A percentile compares a stretch with the other conserved stretches of the same genome.
Evolutionary conservation across 2,797 vertebrate genomes (phyloP).

Genomic region (Sarcophilus harrisii): DNA sequence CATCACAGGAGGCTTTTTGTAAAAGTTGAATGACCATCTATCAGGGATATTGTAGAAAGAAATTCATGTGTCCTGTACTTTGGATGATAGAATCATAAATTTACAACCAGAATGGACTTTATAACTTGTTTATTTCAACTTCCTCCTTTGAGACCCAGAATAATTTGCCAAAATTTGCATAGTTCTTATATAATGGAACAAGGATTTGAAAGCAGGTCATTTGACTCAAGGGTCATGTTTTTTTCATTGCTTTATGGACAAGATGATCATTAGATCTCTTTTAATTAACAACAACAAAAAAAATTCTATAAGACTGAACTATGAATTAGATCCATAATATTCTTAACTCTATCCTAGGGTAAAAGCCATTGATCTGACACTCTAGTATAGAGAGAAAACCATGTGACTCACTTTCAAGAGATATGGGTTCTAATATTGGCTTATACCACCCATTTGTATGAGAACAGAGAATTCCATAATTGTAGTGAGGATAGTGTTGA

Average conservation of each 20-base stretch:
- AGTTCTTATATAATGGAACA: not conserved
- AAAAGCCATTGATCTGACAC: not conserved
- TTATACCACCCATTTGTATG: not conserved
- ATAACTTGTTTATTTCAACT: not conserved
- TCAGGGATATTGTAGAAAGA: not conserved
- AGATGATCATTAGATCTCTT: not conserved
- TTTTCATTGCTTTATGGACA: not conserved
- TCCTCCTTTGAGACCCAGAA: not conserved
- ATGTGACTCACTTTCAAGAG: not conserved
- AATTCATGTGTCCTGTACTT: not conserved
- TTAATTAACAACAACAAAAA: not conserved
- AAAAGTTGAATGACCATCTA: not conserved
- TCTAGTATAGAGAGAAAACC: not conserved
- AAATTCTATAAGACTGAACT: not conserved
- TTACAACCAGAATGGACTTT: not conserved
- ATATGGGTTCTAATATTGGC: not conserved
- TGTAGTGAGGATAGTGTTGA: not conserved
- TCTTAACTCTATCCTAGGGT: not conserved
- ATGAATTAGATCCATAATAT: not conserved
- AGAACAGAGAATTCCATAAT: not conserved
- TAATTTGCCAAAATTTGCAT: not conserved
- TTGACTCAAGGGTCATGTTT: not conserved
- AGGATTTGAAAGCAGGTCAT: not conserved
- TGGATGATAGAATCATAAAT: not conserved
- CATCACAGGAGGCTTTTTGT: not conserved